Evolutionary conservation across 1,140 invertebrate species (phyloP).

Genomic region (Drosophila oshimai): DNA sequence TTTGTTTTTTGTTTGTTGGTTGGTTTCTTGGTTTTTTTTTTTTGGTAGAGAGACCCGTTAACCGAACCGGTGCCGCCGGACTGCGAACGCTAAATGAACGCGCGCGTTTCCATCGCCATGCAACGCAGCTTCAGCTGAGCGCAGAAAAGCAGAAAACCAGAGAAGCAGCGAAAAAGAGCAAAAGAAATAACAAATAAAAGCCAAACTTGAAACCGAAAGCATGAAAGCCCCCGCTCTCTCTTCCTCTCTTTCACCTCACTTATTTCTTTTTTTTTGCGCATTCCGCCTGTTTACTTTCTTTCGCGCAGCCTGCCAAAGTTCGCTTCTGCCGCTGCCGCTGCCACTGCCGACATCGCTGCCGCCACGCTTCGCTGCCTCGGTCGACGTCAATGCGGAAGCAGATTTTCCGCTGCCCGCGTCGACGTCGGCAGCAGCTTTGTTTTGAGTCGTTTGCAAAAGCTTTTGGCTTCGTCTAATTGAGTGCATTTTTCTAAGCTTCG

Average conservation of each 20-base stretch:
- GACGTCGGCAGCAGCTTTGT: constrained; percentile 21
- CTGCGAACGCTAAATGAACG: constrained; percentile 79
- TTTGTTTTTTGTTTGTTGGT: background rate
- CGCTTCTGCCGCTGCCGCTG: constrained; percentile 19
- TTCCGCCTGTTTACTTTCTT: constrained; percentile 73
- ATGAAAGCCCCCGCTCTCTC: constrained; percentile 32
- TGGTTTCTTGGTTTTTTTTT: background rate
- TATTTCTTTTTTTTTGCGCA: constrained; percentile 59
- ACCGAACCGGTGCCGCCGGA: constrained; percentile 80
- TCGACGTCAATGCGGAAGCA: constrained; percentile 55
- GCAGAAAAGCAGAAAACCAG: constrained; percentile 1
- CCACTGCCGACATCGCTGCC: constrained; percentile 15
- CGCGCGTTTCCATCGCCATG: constrained; percentile 64
- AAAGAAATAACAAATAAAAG: constrained; percentile 41
- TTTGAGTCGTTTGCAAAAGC: constrained; percentile 62
- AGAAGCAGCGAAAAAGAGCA: constrained; percentile 35
- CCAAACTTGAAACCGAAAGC: constrained; percentile 75
- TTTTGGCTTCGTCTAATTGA: constrained; percentile 33
- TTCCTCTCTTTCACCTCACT: constrained; percentile 1
- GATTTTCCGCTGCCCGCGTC: constrained; percentile 29
- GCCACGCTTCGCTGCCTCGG: constrained; percentile 17
- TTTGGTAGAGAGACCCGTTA: constrained; percentile 50
- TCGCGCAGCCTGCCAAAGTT: constrained; percentile 59
- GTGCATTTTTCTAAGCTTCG: constrained; percentile 20
- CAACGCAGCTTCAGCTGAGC: constrained; percentile 55